A percentile compares a stretch with the other conserved stretches of the same genome.
Evolutionary conservation across 2,888 invertebrate species (phyloP).

Genomic region (Trissonchulus latispiculum): DNA sequence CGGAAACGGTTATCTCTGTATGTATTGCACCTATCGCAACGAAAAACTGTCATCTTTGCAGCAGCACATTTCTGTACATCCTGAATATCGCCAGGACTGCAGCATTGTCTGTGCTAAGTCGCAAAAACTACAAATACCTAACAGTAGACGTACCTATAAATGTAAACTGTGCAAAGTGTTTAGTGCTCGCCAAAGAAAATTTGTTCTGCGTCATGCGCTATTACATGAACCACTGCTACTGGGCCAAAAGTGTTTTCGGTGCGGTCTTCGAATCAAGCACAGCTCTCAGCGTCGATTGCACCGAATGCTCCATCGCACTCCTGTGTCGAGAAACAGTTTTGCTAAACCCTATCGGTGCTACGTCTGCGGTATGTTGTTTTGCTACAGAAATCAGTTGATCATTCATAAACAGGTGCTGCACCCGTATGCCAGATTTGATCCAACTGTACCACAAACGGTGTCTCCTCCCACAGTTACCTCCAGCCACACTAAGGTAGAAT

Average conservation of each 20-base stretch:
- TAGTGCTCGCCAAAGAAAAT: not conserved
- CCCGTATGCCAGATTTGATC: not conserved
- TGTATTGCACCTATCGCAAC: not conserved
- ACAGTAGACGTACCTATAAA: not conserved
- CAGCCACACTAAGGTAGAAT: not conserved
- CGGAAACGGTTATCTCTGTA: not conserved
- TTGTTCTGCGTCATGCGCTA: not conserved
- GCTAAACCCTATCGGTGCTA: not conserved
- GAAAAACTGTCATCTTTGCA: not conserved
- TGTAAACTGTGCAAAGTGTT: not conserved
- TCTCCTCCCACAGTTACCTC: not conserved
- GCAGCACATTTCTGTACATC: not conserved
- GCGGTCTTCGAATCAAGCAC: not conserved
- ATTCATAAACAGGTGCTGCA: not conserved
- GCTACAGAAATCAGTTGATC: not conserved
- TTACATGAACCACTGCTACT: not conserved
- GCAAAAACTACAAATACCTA: too few relatives aligned
- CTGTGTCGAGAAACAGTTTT: not conserved
- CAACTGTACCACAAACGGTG: not conserved
- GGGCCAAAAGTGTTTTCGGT: not conserved
- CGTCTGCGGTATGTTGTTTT: not conserved
- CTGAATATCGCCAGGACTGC: not conserved
- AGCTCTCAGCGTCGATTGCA: not conserved
- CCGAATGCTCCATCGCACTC: not conserved
- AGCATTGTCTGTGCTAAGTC: not conserved